phyloP scores from a whole-genome alignment of 2,888 invertebrate genomes.

The Epirrhoe alternata region DNA sequence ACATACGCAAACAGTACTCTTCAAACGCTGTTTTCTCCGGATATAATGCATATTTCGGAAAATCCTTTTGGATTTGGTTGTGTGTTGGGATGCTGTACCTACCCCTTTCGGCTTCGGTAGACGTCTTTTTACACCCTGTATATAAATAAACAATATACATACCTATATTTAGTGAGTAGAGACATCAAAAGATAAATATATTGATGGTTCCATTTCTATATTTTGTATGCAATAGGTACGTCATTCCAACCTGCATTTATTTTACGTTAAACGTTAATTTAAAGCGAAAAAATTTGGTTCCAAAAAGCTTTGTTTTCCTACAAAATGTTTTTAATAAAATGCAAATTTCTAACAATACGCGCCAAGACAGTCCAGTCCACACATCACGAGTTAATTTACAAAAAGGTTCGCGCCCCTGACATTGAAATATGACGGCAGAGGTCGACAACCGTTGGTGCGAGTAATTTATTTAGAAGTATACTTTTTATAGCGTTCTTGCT shows the following conservation, averaged over 20 bases:
- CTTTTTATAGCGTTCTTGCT: conserved; percentile 36
- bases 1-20: no score
- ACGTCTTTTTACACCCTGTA: no score
- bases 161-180: not conserved
- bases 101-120: no score
- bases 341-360: conserved; percentile 36
- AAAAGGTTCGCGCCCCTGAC: conserved; percentile 58
- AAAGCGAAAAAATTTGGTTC: not conserved
- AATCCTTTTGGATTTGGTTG: no score
- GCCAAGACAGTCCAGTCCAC: conserved; percentile 38
- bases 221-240: no score
- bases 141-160: no score
- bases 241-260: not conserved
- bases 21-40: no score
- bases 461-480: conserved; percentile 43
- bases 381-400: conserved; percentile 56
- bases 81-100: no score
- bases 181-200: no score
- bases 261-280: not conserved
- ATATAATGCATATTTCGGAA: no score
- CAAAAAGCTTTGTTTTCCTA: conserved; percentile 3
- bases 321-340: conserved; percentile 24
- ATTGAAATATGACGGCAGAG: conserved; percentile 58
- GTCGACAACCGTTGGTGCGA: conserved; percentile 54
- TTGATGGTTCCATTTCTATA: no score